A percentile compares a stretch with the other conserved stretches of the same genome.
Conservation (phyloP, 2,797 vertebrate genomes). For the Diceros bicornis region DNA sequence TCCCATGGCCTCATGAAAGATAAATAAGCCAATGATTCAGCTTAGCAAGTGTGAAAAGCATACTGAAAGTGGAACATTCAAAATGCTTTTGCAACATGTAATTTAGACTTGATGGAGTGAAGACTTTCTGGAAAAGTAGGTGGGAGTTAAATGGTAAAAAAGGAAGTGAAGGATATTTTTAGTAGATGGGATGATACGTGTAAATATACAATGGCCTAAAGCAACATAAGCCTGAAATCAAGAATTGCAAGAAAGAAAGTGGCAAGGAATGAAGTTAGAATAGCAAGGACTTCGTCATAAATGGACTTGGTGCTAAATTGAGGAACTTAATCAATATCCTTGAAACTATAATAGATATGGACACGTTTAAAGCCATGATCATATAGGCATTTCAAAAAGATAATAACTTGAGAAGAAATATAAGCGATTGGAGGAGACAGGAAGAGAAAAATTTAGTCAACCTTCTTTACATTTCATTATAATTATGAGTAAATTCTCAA, state of each 20-base stretch:
- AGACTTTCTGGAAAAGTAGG: background rate
- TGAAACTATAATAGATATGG: background rate
- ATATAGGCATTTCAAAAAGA: background rate
- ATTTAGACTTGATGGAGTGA: background rate
- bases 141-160: background rate
- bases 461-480: background rate
- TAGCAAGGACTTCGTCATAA: background rate
- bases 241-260: background rate
- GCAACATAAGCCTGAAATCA: background rate
- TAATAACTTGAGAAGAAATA: conserved; percentile 5
- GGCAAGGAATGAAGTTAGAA: background rate
- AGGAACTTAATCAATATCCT: background rate
- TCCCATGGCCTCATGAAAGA: background rate
- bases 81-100: background rate
- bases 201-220: background rate
- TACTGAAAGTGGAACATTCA: background rate
- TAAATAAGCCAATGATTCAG: background rate
- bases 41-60: background rate
- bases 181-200: no score
- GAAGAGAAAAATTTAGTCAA: background rate
- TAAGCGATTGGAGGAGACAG: background rate
- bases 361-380: background rate
- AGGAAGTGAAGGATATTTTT: background rate
- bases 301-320: background rate
- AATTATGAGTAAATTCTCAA: background rate